Conservation (phyloP, 2,888 invertebrate genomes). For the Prenolepis imparis region DNA sequence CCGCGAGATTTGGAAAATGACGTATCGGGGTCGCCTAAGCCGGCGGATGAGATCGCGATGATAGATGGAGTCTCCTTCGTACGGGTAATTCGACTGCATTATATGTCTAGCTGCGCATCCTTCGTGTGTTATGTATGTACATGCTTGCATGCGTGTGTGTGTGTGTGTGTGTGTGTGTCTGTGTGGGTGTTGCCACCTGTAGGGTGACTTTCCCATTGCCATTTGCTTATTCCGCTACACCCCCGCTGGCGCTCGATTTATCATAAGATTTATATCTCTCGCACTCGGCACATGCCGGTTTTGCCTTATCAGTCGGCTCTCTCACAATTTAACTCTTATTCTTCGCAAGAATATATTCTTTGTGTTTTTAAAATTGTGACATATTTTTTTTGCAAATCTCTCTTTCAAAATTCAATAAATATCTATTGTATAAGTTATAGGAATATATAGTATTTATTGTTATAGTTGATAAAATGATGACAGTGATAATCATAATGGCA, state of each 20-base stretch:
- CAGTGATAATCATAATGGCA: background rate
- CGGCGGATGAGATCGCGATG: constrained; percentile 79
- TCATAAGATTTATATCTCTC: constrained; percentile 62
- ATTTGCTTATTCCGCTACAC: constrained; percentile 59
- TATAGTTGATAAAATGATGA: background rate
- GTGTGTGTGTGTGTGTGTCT: background rate
- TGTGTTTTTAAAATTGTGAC: background rate
- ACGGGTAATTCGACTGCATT: constrained; percentile 73
- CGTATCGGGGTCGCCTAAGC: constrained; percentile 80
- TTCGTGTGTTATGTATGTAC: background rate
- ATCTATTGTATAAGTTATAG: background rate
- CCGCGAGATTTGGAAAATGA: constrained; percentile 80
- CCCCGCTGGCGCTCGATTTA: constrained; percentile 64
- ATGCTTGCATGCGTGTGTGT: constrained; percentile 5
- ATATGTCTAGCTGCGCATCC: constrained; percentile 66
- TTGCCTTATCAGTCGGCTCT: constrained; percentile 46
- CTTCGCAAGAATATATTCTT: background rate
- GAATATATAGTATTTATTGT: constrained; percentile 1
- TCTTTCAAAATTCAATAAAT: background rate
- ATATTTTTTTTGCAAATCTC: background rate
- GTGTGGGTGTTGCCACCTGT: constrained; percentile 68
- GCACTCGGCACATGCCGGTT: constrained; percentile 41
- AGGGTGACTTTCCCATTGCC: constrained; percentile 55
- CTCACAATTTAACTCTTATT: constrained; percentile 44
- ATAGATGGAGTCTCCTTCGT: constrained; percentile 78